A percentile compares a stretch with the other conserved stretches of the same genome.
Evolutionary conservation across 2,113 vertebrate species (phyloP).

Genomic region (Crocuta crocuta): DNA sequence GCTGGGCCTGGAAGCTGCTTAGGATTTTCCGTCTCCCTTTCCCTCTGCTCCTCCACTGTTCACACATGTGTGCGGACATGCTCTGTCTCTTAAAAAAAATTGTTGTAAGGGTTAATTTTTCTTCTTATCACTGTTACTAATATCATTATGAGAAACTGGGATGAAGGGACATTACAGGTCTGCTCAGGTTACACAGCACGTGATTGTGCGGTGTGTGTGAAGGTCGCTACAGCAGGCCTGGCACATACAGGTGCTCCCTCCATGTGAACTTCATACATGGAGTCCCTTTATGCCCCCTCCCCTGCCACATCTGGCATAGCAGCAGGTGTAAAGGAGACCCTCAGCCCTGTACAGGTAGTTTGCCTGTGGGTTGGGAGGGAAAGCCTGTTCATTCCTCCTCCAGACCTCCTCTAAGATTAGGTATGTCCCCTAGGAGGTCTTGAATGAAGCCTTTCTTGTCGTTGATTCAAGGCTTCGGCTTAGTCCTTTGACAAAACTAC

Average conservation of each 20-base stretch:
- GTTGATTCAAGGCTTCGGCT: neutral
- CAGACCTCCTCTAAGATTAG: neutral
- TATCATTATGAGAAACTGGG: neutral
- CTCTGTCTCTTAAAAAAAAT: too few species aligned
- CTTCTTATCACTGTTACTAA: neutral
- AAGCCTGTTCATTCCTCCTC: neutral
- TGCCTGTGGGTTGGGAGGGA: neutral
- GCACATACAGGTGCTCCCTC: rapidly evolving
- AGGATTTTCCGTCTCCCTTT: too few species aligned
- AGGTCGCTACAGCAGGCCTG: neutral
- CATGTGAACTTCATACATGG: neutral
- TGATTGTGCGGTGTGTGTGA: neutral
- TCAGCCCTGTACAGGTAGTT: neutral
- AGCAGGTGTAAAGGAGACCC: neutral
- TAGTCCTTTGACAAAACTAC: neutral
- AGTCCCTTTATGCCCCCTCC: neutral
- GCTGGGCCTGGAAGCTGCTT: too few species aligned
- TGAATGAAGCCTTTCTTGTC: neutral
- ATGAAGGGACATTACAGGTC: neutral
- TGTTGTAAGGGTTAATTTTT: neutral
- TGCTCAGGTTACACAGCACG: neutral
- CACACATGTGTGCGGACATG: too few species aligned
- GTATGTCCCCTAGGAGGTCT: neutral
- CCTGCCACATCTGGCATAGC: neutral
- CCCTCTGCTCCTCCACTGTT: too few species aligned